Evolutionary conservation across 2,797 vertebrate species (phyloP).

Genomic region (Bufotes viridis): DNA sequence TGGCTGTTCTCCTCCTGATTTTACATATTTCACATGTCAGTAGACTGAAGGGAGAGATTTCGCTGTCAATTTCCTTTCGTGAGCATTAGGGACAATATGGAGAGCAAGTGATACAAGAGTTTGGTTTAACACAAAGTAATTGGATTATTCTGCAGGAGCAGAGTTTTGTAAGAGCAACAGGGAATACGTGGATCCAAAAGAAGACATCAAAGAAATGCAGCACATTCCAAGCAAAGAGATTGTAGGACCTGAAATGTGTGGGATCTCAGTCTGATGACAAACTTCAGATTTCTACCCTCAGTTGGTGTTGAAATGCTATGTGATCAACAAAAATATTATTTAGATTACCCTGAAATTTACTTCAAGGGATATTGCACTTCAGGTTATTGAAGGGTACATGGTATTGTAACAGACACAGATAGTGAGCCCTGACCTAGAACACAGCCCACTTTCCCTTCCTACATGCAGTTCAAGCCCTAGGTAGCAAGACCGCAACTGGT

Average conservation of each 20-base stretch:
- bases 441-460: no score
- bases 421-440: no score
- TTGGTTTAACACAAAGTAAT: background rate
- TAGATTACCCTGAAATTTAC: no score
- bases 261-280: no score
- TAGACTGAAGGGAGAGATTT: slow-evolving; percentile 25
- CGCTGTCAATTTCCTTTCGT: background rate
- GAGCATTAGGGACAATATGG: slow-evolving; percentile 1
- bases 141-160: background rate
- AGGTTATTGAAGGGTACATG: no score
- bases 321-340: no score
- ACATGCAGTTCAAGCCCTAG: no score
- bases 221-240: background rate
- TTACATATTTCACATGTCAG: slow-evolving; percentile 29
- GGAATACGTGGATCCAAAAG: background rate
- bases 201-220: background rate
- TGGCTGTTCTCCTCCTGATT: slow-evolving; percentile 18
- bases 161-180: background rate
- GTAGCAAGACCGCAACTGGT: no score
- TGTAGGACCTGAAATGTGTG: background rate
- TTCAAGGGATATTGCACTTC: no score
- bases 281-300: no score
- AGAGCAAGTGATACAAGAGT: slow-evolving; percentile 1
- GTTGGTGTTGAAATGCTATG: no score
- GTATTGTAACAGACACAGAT: no score